These are phyloP conservation scores for Aphelenchoides bicaudatus DNA, from an alignment of 2,888 invertebrate species.

Conservation along the genomic window DNA sequence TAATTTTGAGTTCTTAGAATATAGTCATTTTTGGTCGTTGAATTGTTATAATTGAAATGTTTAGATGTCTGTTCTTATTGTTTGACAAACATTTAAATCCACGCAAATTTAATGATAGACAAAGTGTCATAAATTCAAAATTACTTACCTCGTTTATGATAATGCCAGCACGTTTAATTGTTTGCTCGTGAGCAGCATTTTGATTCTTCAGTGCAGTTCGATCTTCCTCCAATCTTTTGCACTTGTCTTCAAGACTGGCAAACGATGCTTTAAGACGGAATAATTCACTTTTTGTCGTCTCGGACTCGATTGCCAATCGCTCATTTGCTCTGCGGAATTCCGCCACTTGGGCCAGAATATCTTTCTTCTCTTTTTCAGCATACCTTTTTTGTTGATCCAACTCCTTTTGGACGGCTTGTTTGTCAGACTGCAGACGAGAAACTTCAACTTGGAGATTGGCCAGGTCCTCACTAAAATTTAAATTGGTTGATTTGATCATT, in stretches of 20 bases:
- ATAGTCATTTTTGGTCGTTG: no score
- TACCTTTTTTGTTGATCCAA: not conserved
- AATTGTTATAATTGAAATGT: no score
- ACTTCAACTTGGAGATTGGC: constrained; percentile 3
- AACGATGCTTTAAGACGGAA: constrained; percentile 1
- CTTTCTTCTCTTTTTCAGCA: constrained; percentile 7
- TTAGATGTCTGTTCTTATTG: no score
- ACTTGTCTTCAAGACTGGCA: not conserved
- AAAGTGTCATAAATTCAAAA: no score
- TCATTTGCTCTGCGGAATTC: not conserved
- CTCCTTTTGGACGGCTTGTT: not conserved
- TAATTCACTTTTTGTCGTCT: constrained; percentile 3
- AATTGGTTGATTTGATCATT: no score
- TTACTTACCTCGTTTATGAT: not conserved
- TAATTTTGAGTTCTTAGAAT: no score
- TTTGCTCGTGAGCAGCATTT: not conserved
- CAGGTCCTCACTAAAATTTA: constrained; percentile 6
- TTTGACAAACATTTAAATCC: no score
- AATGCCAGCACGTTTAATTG: constrained; percentile 2
- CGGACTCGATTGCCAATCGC: constrained; percentile 3
- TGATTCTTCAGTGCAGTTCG: constrained; percentile 1
- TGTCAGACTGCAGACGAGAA: constrained; percentile 7
- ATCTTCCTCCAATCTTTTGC: constrained; percentile 10
- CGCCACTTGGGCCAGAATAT: not conserved
- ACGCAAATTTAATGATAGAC: no score